phyloP scores from a whole-genome alignment of 64 coral and sea anemone genomes.

The Orbicella faveolata region DNA sequence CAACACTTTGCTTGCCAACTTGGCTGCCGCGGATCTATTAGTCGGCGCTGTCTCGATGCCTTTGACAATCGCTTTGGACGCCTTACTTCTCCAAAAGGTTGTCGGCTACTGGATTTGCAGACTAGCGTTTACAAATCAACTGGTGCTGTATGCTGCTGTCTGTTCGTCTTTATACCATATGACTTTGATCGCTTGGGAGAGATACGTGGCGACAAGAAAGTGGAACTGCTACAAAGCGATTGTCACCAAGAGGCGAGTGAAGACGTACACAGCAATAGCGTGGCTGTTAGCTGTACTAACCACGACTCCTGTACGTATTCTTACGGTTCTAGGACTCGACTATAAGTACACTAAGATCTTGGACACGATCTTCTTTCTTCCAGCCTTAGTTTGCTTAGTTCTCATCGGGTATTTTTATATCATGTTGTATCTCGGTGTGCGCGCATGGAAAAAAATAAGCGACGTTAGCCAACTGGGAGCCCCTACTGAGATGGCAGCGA shows the following conservation, averaged over 20 bases:
- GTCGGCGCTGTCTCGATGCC: conserved; percentile 14
- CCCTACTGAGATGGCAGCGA: neutral
- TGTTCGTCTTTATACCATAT: conserved; percentile 26
- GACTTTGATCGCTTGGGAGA: neutral
- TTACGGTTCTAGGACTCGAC: neutral
- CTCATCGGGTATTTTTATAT: conserved; percentile 19
- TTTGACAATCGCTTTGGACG: neutral
- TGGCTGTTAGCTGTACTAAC: neutral
- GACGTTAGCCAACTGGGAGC: neutral
- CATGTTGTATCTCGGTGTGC: neutral
- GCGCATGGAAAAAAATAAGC: neutral
- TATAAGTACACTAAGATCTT: neutral
- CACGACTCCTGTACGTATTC: neutral
- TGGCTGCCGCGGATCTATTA: conserved; percentile 5
- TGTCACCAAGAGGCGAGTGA: conserved; percentile 14
- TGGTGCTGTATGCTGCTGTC: conserved; percentile 4
- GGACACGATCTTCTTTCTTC: neutral
- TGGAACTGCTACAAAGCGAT: conserved; percentile 7
- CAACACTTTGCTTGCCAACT: conserved; percentile 15
- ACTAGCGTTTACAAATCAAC: neutral
- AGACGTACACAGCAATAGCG: neutral
- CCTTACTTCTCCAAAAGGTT: neutral
- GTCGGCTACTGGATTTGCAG: neutral
- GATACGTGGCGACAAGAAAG: conserved; percentile 16
- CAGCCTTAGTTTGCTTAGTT: neutral